Base-by-base conservation (phyloP, 2,113 vertebrate species). In the Vombatus ursinus region DNA sequence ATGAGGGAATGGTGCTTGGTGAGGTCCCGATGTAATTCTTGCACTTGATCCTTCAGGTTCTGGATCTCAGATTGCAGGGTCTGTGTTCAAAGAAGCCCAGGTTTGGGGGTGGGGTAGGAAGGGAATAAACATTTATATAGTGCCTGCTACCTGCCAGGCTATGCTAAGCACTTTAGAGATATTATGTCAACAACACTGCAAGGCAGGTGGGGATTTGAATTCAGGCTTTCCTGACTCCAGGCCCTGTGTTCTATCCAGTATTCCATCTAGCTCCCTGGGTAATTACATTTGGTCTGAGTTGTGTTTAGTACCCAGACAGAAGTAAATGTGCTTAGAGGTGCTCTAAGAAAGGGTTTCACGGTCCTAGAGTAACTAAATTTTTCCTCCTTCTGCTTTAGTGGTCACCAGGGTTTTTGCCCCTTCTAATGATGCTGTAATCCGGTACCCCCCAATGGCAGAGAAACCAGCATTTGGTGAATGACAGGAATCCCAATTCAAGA, bases 1-100 rank as follows among this genome's bases (percentile, higher is more conserved):
- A 99, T 99, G 97, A 99, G 99, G 0, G 99, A 99, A 98, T 99
- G 99, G 97, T 99, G 99, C 97, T 99, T 99, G 97, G 99, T 99
- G 97, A 99, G 99, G 97, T 99, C 99, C 0, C 99, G 98, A 97
- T 99, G 99, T 97, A 99, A 97, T 97, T 99, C 99, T 98, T 99
- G 99, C 24, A 99, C 99, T 98, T 99, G 99, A 96, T 99, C 99
- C 98, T 99, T 99, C 98, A 99, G 98, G 95, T 96, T 98, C 98
- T 99, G 99, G 51, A 99, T 98, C 97, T 99, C 99, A 0, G 95
- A 98, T 98, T 99, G 99, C 68, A 99, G 99, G 93, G 95, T 98
- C 99, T 99, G 19, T 84, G 37, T 44, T 84, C n/a, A 84, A 19
- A 44, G n/a, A 44, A 84, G 68, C n/a, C n/a, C 68, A 84, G n/a